Evolutionary conservation across 53 echinoderm and acorn worm species (phyloP), one percentile per base, ranked within the genome.

Genomic region (Henricia sp.): DNA sequence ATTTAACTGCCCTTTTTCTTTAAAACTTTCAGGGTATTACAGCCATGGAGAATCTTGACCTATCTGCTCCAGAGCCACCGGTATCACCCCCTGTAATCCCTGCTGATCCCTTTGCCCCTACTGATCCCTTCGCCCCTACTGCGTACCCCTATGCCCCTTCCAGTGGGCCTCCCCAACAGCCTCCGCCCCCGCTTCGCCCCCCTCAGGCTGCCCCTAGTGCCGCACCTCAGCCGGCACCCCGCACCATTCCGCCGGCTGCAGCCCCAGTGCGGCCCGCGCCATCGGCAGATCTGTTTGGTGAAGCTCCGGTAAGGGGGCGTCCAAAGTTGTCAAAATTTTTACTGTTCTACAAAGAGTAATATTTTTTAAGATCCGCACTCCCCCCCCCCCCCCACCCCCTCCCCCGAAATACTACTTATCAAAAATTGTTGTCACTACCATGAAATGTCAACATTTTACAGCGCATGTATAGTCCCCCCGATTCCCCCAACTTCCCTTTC

Each of bases 171-270:
- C 65, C 74, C 2, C 67, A 48, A 41, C 82, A 88, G 53, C 83
- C 90, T 20, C 90, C 86, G 21, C 90, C 82, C 26, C 86, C 90
- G 26, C 82, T 86, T 0, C 66, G 71, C 33, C 71, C 86, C 24
- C 82, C 86, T 51, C 75, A 75, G 42, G 74, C 74, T 21, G 52
- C 75, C 14, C 83, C 89, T 29, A 64, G 74, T 5, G 84, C 75
- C 2, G 84, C 89, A 32, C 76, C 84, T 19, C 58, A 74, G 36
- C 84, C 37, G 54, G 55, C 60, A 24, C 84, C 89, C 32, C 67
- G n/a, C n/a, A n/a, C n/a, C n/a, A n/a, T n/a, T n/a, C 50, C 41
- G 17, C 50, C 83, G 0, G 64, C 83, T 20, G 50, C 43, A 27
- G 46, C 73, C 1, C 50, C 69, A 14, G 68, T 75, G 37, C 75